phyloP scores from a whole-genome alignment of 1,140 invertebrate genomes.

The Mercenaria mercenaria region DNA sequence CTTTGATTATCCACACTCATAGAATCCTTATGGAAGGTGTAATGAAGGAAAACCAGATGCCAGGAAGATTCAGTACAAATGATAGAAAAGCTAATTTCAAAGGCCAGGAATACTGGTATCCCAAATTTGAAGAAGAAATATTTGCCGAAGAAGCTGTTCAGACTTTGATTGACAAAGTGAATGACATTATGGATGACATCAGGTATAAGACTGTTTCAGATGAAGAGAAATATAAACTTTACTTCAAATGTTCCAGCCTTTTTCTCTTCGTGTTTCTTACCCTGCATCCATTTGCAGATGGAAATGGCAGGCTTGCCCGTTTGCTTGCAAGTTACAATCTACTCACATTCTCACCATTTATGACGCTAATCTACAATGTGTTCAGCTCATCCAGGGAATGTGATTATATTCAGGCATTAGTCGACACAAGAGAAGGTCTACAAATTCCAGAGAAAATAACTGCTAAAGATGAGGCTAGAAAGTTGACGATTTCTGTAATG shows the following conservation, averaged over 20 bases:
- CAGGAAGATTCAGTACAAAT: background rate
- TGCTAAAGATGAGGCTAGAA: background rate
- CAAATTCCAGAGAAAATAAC: background rate
- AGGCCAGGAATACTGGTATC: background rate
- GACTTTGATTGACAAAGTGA: conserved; percentile 13
- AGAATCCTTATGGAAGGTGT: conserved; percentile 19
- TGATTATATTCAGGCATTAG: conserved; percentile 40
- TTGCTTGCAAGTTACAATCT: conserved; percentile 4
- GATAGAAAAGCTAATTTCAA: background rate
- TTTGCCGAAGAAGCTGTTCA: background rate
- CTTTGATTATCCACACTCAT: background rate
- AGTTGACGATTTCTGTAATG: background rate
- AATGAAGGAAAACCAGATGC: background rate
- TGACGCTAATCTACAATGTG: conserved; percentile 43
- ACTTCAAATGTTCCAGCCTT: conserved; percentile 16
- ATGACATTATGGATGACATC: background rate
- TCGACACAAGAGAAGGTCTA: background rate
- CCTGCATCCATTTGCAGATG: conserved; percentile 38
- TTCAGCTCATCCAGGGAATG: background rate
- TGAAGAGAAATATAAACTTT: background rate
- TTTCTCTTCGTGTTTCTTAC: conserved; percentile 21
- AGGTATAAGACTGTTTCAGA: too few relatives aligned
- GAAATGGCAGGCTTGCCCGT: conserved; percentile 40
- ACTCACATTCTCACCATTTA: conserved; percentile 16
- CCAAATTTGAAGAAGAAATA: background rate